phyloP scores from a whole-genome alignment of 2,888 invertebrate genomes.

The Keiferia lycopersicella region DNA sequence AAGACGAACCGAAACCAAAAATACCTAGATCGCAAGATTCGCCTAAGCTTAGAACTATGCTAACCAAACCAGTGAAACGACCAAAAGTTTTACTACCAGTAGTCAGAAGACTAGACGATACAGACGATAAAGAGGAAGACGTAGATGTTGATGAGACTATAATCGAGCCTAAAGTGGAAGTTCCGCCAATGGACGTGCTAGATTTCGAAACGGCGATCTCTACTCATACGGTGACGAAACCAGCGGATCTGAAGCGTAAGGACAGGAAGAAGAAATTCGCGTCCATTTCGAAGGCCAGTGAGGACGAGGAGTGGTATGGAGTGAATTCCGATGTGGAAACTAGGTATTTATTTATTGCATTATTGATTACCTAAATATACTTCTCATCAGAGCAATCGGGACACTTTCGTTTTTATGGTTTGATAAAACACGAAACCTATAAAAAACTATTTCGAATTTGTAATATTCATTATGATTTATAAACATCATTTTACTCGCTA shows the following conservation, averaged over 20 bases:
- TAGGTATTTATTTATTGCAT: slow-evolving; percentile 31
- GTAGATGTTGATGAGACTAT: slow-evolving; percentile 32
- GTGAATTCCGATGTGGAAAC: slow-evolving; percentile 66
- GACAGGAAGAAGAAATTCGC: slow-evolving; percentile 49
- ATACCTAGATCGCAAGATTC: slow-evolving; percentile 58
- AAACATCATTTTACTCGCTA: no score
- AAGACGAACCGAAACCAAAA: slow-evolving; percentile 33
- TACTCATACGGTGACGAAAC: slow-evolving; percentile 67
- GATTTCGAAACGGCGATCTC: slow-evolving; percentile 71
- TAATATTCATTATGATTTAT: no score
- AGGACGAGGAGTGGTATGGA: slow-evolving; percentile 67
- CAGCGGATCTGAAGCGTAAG: slow-evolving; percentile 45
- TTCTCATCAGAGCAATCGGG: no score
- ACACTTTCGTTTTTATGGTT: no score
- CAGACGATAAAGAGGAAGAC: slow-evolving; percentile 39
- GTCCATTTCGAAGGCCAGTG: slow-evolving; percentile 52
- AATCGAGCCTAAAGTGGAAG: slow-evolving; percentile 35
- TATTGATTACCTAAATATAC: no score
- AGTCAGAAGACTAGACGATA: slow-evolving; percentile 38
- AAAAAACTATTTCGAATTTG: no score
- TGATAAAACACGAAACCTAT: no score
- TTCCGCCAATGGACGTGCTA: slow-evolving; percentile 40
- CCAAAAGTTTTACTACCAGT: slow-evolving; percentile 68
- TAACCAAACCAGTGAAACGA: slow-evolving; percentile 62
- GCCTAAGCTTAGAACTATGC: slow-evolving; percentile 64